Conservation (phyloP, 2,113 vertebrate genomes). For the Rhynchopsitta pachyrhyncha region DNA sequence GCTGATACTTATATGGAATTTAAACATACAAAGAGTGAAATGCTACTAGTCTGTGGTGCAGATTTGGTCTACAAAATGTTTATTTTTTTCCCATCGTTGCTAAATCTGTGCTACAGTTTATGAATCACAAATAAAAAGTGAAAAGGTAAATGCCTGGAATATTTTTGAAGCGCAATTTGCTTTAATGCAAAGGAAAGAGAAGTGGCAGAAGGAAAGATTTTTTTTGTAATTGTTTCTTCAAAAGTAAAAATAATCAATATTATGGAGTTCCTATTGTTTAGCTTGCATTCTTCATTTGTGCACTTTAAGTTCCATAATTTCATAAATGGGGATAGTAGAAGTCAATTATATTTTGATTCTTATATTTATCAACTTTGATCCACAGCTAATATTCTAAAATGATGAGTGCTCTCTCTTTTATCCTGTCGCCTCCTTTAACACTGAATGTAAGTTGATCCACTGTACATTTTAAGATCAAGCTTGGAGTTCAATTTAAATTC, state of each 20-base stretch:
- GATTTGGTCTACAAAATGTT: neutral
- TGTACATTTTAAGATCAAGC: conserved; percentile 42
- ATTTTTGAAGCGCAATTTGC: neutral
- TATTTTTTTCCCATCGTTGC: neutral
- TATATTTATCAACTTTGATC: conserved; percentile 27
- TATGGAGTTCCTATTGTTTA: neutral
- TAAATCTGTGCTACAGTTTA: neutral
- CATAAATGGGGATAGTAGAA: neutral
- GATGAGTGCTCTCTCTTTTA: neutral
- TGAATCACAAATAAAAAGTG: neutral
- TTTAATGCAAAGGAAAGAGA: neutral
- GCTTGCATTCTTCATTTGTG: neutral
- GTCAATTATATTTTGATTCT: neutral
- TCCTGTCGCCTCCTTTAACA: neutral
- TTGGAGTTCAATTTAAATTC: conserved; percentile 63
- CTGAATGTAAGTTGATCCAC: conserved; percentile 29
- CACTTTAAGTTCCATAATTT: conserved; percentile 18
- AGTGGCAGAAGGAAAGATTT: neutral
- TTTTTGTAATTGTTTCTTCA: neutral
- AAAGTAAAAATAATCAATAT: neutral
- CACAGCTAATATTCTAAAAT: neutral
- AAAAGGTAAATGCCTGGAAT: neutral
- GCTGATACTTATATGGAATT: conserved; percentile 13
- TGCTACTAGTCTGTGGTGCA: neutral
- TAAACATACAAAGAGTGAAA: neutral